Base-by-base conservation (phyloP, 2,113 vertebrate species). In the Paramormyrops kingsleyae region DNA sequence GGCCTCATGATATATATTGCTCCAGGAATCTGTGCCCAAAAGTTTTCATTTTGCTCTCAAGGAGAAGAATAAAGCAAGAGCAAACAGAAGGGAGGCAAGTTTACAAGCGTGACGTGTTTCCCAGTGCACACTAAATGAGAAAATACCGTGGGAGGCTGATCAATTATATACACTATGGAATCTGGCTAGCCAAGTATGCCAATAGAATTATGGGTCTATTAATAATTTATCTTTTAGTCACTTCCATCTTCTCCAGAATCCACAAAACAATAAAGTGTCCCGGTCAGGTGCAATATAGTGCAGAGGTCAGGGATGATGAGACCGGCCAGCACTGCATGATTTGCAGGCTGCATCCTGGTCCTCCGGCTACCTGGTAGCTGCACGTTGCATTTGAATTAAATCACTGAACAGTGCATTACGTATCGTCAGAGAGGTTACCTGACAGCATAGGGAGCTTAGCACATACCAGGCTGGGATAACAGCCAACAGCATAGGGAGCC, bases 121-220 rank as follows among this genome's bases (percentile, higher is more conserved):
- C 89, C 91, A 92, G 91, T 91, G 89, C 89, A 89, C 85, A 53
- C 89, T 90, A 92, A 93, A 92, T 93, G 90, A 93, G 90, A 93
- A 93, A 92, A 92, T 90, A 92, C 90, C n/a, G 87, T 92, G 91
- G 91, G 91, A 93, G 90, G 89, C 91, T 92, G 91, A 91, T 93
- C 92, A 93, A 92, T 92, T 93, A 92, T 91, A 92, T 91, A 92
- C 89, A 92, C 89, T 88, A 87, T 83, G 90, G 90, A 88, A 90
- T 59, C 91, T 47, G 92, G 90, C 92, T 91, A 90, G 90, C 91
- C 91, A 92, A 92, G 92, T 92, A 56, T 88, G 84, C 89, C 91
- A 27, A 59, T 90, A 88, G 91, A 92, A 93, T 91, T 92, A 92
- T 90, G 88, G 47, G 84, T 74, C 59, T n/a, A 52, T 91, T 92